A percentile compares a stretch with the other conserved stretches of the same genome.
Conservation (phyloP, 2,113 vertebrate genomes). For the Trachemys scripta region DNA sequence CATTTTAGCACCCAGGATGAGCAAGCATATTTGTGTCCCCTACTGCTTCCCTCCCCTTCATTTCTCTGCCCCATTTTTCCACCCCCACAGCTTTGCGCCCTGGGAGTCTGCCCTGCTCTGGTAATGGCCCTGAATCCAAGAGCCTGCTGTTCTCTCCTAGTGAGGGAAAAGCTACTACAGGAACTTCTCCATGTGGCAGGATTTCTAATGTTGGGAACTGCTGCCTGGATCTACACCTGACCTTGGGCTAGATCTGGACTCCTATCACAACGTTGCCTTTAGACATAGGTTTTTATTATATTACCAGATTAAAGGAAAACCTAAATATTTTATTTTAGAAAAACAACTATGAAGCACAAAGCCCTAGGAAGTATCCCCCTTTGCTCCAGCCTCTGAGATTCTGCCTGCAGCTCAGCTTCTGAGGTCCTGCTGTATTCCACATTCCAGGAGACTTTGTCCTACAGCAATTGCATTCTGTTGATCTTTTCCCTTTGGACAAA, state of each 20-base stretch:
- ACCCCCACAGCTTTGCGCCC: background rate
- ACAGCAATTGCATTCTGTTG: background rate
- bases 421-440: background rate
- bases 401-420: background rate
- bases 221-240: background rate
- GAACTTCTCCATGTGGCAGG: background rate
- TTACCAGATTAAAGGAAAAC: background rate
- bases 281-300: background rate
- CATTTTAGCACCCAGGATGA: background rate
- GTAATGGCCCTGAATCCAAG: background rate
- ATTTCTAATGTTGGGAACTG: background rate
- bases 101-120: background rate
- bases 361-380: background rate
- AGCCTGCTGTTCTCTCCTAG: background rate
- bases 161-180: background rate
- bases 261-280: background rate
- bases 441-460: background rate
- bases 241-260: background rate
- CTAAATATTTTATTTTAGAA: background rate
- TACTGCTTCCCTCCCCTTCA: background rate
- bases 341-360: background rate
- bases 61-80: background rate
- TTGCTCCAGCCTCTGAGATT: background rate
- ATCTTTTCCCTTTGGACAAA: background rate
- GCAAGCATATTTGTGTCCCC: background rate